Evolutionary conservation across 1,140 invertebrate species (phyloP).

Genomic region (Rhizoglyphus robini): DNA sequence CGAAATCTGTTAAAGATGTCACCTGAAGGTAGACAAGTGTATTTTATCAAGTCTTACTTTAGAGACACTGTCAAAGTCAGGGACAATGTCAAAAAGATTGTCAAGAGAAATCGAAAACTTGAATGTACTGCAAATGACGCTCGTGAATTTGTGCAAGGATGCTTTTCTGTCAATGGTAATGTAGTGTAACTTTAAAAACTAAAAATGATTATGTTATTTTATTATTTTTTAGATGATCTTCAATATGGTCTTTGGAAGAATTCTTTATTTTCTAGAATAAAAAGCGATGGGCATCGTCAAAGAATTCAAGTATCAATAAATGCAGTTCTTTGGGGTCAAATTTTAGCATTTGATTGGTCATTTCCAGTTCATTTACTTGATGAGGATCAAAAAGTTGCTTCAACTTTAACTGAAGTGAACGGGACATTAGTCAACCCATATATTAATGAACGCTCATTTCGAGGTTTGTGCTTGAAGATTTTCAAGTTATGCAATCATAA

Average conservation of each 20-base stretch:
- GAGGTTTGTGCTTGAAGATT: background rate
- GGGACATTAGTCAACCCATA: background rate
- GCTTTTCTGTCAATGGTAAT: no score
- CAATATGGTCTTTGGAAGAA: constrained; percentile 17
- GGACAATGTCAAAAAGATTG: background rate
- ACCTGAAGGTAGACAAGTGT: constrained; percentile 11
- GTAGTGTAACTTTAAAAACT: no score
- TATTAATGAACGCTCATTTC: background rate
- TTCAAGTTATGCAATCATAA: background rate
- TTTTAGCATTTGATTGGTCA: constrained; percentile 11
- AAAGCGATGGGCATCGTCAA: background rate
- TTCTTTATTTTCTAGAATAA: background rate
- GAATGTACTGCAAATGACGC: background rate
- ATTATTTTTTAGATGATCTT: background rate
- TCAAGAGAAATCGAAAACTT: constrained; percentile 10
- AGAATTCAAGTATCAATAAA: background rate
- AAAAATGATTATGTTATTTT: background rate
- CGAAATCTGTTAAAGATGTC: constrained; percentile 1
- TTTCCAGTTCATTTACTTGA: background rate
- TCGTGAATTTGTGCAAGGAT: background rate
- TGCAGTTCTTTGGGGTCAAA: background rate
- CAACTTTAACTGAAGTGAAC: background rate
- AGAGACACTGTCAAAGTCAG: background rate
- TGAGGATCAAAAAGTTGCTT: background rate
- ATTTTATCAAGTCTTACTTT: background rate